Base-by-base conservation (phyloP, 2,888 invertebrate species). In the Melieria omissa region DNA sequence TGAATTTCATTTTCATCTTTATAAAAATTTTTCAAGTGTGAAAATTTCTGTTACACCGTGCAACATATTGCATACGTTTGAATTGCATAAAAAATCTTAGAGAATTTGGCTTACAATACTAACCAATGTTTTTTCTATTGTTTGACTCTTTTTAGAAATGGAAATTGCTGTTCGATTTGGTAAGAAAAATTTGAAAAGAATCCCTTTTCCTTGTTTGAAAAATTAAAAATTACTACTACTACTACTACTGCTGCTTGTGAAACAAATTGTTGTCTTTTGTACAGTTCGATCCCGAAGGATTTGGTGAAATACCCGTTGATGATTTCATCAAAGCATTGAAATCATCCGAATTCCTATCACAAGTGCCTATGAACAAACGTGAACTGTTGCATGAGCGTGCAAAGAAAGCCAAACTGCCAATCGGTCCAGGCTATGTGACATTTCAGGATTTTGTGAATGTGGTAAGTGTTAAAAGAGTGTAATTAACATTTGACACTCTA, bases 361-460 rank as follows among this genome's bases (percentile, higher is more conserved):
- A 93, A 87, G 92, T 95, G 84, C 91, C 93, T 79, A 88, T 90
- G 74, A 92, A 92, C 82, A 94, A 94, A 87, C 89, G 92, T 78
- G 93, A 93, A 86, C 91, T 93, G 75, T 88, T 95, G 77, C 86
- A 92, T 81, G 93, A 93, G 81, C 92, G 93, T 86, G 92, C 93
- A 52, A 90, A 90, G 79, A 91, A 91, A 81, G 89, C 93, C 45
- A 90, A 90, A 77, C 90, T 91, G 78, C 87, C 87, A 65, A 82
- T 74, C 74, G 87, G 87, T 71, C 83, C 86, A 12, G 90, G 92
- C 73, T 94, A 95, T 73, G 94, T 96, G 81, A 95, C 96, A 54
- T 96, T 95, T 88, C 96, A 96, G 89, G 95, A 96, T 85, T 96
- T 96, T 87, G 95, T 96, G 79, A 96, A 96, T 90, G 94, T 96